Base-by-base conservation (phyloP, 2,888 invertebrate genomes). In the Pteria penguin region DNA sequence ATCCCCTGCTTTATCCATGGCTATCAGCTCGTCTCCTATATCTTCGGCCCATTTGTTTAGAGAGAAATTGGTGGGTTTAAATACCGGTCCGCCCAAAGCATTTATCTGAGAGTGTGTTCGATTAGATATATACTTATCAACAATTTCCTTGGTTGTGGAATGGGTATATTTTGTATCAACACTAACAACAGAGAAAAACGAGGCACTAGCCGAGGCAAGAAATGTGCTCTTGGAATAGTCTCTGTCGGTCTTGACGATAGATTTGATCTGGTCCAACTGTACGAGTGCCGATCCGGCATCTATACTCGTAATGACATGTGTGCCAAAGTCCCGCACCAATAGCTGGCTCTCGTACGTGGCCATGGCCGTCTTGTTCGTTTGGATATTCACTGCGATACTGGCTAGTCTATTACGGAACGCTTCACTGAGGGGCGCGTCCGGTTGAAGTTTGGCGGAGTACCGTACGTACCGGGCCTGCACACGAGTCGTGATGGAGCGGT, bases 291-390 rank as follows among this genome's bases (percentile, higher is more conserved):
- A 87, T 8, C 89, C 88, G 1, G 86, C 87, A 58, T 85, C 81
- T 0, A 87, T 80, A 61, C 84, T 82, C 33, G 85, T 87, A 32
- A 87, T 77, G 36, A 88, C 76, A 78, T 89, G 88, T 0, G 89
- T 87, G 18, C 90, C 90, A 68, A 84, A 90, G 69, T 89, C 89
- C 60, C 88, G 79, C 14, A 89, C 84, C 1, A 90, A 72, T 22
- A 89, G 76, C 75, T 90, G 86, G 52, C 87, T 82, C 63, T 86
- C 84, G 82, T 87, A 90, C 1, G 82, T 68, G 0, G 88, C 87
- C 61, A 82, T 79, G 18, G 81, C 78, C 29, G 83, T 83, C 29
- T 79, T 58, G 75, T 84, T 86, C 24, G 81, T 69, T n/a, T 82
- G 75, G 18, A 88, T 45, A 29, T 83, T 80, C 1, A 82, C 79